Evolutionary conservation across 2,797 vertebrate genomes (phyloP).

Genomic region (Muscicapa striata): DNA sequence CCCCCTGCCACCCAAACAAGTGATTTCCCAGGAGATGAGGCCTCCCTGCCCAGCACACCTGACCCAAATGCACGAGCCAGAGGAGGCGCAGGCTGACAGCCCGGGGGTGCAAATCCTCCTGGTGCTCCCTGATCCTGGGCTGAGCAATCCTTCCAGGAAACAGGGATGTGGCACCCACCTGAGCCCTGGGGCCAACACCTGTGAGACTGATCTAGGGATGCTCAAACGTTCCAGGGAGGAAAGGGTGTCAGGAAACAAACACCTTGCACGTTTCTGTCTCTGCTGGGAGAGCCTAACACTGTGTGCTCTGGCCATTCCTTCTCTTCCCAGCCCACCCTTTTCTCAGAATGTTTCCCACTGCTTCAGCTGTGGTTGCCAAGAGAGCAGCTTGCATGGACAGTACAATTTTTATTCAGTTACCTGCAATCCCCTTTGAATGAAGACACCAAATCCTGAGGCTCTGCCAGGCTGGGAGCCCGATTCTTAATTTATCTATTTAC

Average conservation of each 20-base stretch:
- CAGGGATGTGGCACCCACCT: background rate
- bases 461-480: background rate
- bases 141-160: background rate
- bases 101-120: accelerated
- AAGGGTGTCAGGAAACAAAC: background rate
- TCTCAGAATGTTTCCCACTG: background rate
- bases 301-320: background rate
- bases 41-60: background rate
- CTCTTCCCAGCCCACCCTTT: background rate
- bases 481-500: background rate
- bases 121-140: accelerated
- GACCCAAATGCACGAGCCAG: background rate
- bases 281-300: background rate
- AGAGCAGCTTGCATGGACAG: background rate
- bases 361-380: background rate
- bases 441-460: background rate
- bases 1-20: background rate
- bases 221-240: background rate
- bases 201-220: background rate
- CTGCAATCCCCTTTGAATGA: background rate
- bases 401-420: background rate
- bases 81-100: background rate
- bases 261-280: background rate
- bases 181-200: background rate
- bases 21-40: background rate